Conservation (phyloP, 37 sponge, comb jelly and placozoan genomes). For the Aphrocallistes beatrix region DNA sequence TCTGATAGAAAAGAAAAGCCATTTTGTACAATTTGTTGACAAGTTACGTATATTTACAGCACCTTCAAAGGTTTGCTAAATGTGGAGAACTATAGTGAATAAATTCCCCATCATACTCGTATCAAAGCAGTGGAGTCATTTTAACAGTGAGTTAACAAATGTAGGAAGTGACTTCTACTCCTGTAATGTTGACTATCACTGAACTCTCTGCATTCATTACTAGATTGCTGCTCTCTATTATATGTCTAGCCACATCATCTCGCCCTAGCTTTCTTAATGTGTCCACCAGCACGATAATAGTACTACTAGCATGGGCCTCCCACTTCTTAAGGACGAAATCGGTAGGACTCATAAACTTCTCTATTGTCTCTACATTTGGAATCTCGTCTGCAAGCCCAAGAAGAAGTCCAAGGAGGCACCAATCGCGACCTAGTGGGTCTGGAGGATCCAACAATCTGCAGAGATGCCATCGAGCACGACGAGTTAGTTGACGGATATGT, state of each 20-base stretch:
- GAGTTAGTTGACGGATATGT: conserved; percentile 25
- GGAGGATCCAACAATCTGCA: conserved; percentile 57
- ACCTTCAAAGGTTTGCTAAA: neutral
- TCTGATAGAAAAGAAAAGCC: neutral
- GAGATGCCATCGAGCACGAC: conserved; percentile 35
- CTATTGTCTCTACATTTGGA: conserved; percentile 32
- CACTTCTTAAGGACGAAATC: conserved; percentile 45
- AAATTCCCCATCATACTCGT: neutral
- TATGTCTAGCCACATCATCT: conserved; percentile 37
- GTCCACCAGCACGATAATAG: conserved; percentile 49
- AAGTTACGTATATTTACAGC: neutral
- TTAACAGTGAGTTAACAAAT: conserved; percentile 21
- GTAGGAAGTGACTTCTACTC: conserved; percentile 58
- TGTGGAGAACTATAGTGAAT: neutral
- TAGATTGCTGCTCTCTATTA: conserved; percentile 47
- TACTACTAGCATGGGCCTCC: conserved; percentile 31
- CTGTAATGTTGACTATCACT: conserved; percentile 48
- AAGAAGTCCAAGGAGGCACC: conserved; percentile 66
- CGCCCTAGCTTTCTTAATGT: conserved; percentile 57
- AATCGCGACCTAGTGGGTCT: conserved; percentile 68
- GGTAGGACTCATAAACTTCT: conserved; percentile 48
- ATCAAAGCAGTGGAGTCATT: neutral
- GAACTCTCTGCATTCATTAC: conserved; percentile 40
- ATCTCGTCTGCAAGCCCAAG: conserved; percentile 57
- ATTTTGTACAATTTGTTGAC: conserved; percentile 3